Evolutionary conservation across 2,797 vertebrate species (phyloP), one percentile per base, ranked within the genome.

Genomic region (Sebastolobus altivelis): DNA sequence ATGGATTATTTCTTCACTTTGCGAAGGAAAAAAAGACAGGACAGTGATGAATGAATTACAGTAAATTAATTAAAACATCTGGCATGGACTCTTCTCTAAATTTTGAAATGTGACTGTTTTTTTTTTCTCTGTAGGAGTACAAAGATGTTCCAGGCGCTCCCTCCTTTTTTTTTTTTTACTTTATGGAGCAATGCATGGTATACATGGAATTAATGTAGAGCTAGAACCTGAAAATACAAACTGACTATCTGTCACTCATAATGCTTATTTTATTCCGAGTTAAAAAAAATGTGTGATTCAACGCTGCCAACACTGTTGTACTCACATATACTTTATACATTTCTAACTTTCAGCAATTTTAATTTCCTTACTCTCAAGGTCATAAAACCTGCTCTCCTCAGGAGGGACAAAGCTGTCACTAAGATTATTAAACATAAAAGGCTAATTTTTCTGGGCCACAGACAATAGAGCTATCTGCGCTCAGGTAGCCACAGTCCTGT

Each of bases 41-140:
- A 88, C 70, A 88, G 69, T 87, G 86, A 94, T 92, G 89, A 95
- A 95, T 93, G 86, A 92, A 95, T 89, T 80, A 89, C 81, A 77
- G 75, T 82, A 77, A 85, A 90, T 88, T 91, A 88, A 93, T 92
- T 89, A 86, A 92, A 89, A 85, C 86, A 91, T 90, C 77, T 87
- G 77, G 81, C 69, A 77, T 49, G 69, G 81, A 87, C 81, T 85
- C 43, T 59, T 49, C 69, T 85, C 40, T 76, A 87, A 81, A 85
- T 84, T 80, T 80, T 80, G 67, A 80, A 89, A 81, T 75, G 54
- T 72, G 35, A 79, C 52, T n/a, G 35, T 3, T 18, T 27, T 72
- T 76, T 62, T 65, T 27, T 22, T 9, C 11, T 63, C 62, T 63
- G 22, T n/a, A 8, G 11, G 10, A 84, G 67, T 27, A 79, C 56